Evolutionary conservation across 1,140 invertebrate genomes (phyloP), one percentile per base, ranked within the genome.

Genomic region (Drosophila pachea): DNA sequence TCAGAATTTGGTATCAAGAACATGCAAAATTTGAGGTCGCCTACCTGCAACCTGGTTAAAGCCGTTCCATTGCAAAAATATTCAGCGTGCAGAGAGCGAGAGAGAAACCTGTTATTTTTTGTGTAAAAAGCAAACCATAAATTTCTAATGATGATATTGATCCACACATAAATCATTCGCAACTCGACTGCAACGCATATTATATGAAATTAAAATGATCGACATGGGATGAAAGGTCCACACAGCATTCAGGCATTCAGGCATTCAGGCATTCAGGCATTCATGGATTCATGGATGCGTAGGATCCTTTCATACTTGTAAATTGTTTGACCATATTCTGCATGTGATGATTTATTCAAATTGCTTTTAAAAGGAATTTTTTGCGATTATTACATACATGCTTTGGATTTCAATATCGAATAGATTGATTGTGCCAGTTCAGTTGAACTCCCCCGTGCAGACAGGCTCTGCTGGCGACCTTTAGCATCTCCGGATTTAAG

Each of bases 111-210:
- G 73, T 68, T 75, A 74, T 73, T 43, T 45, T 73, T 73, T 72
- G 22, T 22, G 22, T 22, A 22, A 74, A 81, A 68, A 73, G 40
- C 67, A 14, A 62, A 68, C 69, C 68, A 81, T 81, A 73, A 67
- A 69, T 66, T 73, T 76, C 66, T 73, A 73, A 73, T 76, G 66
- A 73, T 71, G 62, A 78, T 70, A 73, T 76, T 76, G 66, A 68
- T 76, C 60, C 65, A 66, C 50, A 50, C 60, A 68, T 68, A 68
- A 75, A 66, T 52, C 55, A 74, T 48, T 64, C 45, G 35, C 14
- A 31, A 61, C 42, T 60, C 49, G 64, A 67, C 54, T 16, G 56
- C 22, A 67, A 43, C 43, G 43, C 64, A 71, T 67, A 60, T 66
- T 70, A 53, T 58, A 55, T 14, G 48, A 69, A 69, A 64, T 69